Evolutionary conservation across 2,797 vertebrate species (phyloP), one percentile per base, ranked within the genome.

Genomic region (Dryobates pubescens): DNA sequence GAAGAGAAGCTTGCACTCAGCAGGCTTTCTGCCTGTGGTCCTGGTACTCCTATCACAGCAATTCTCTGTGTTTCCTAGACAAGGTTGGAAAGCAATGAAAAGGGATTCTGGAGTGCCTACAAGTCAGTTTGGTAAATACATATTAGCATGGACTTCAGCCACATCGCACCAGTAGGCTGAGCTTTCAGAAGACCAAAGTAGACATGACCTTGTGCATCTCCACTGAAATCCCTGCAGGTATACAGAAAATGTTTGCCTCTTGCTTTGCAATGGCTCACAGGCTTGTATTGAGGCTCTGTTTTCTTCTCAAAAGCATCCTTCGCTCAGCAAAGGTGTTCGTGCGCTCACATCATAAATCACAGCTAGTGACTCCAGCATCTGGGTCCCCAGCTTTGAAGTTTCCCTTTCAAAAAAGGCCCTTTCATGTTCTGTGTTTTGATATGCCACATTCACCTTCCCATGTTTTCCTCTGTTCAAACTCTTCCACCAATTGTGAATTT

Each of bases 381-480:
- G 92, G 41, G 64, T 56, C 67, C 20, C 30, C 62, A 81, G 15
- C 85, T 94, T 88, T 80, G 82, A 96, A 95, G 86, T 57, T 65
- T 61, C 59, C 62, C 23, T 89, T 89, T 86, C 68, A 82, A 85
- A 92, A 82, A 5, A 29, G n/a, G 47, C 36, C 53, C 65, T 79
- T 87, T 93, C 70, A 92, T 89, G 87, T 88, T 78, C 81, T 63
- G 10, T 1, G 2, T 93, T 93, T 90, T 91, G 87, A 94, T 86
- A 73, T 20, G 32, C 34, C 38, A 8, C 0, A 0, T 64, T 95
- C 29, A 12, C 59, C 53, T 67, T 83, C 83, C 70, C 41, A 63
- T 0, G 0, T 65, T 81, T 80, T 45, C 41, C 27, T 83, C 70
- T 61, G 29, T 30, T 70, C 43, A 36, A 61, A 57, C 54, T 88